Percentiles rank a stretch among this genome's conserved stretches.
These are phyloP conservation scores for Agonopterix subpropinquella DNA, from an alignment of 2,888 invertebrate genomes.

Conservation along the genomic window DNA sequence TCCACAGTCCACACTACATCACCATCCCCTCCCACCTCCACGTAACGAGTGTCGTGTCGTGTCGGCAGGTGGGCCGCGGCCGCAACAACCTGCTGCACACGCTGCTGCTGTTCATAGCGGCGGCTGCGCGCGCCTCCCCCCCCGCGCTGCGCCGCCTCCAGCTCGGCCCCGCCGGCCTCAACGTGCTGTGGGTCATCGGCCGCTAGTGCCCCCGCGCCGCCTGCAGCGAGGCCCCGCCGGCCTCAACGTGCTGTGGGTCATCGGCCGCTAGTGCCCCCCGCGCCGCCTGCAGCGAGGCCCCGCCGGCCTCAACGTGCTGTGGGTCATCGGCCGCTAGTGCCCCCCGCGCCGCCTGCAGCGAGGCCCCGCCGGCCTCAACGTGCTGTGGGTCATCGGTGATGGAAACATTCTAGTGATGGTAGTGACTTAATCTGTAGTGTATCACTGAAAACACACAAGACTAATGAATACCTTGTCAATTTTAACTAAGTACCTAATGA, in stretches of 20 bases:
- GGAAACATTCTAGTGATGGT: too few species aligned
- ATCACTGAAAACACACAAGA: too few species aligned
- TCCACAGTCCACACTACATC: not conserved
- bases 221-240: constrained; percentile 57
- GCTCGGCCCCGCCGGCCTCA: constrained; percentile 74
- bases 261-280: constrained; percentile 73
- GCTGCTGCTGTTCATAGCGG: constrained; percentile 87
- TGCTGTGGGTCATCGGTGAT: too few species aligned
- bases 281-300: constrained; percentile 56
- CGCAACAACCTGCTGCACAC: constrained; percentile 93
- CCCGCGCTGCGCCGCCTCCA: constrained; percentile 43
- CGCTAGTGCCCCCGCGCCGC: constrained; percentile 30
- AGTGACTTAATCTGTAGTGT: too few species aligned
- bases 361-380: too few species aligned
- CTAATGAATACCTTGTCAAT: too few species aligned
- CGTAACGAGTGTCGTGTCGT: not conserved
- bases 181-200: constrained; percentile 88
- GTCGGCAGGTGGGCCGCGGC: constrained; percentile 57
- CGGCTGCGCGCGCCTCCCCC: constrained; percentile 80
- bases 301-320: constrained; percentile 83
- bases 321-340: constrained; percentile 79
- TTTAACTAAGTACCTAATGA: too few species aligned
- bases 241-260: constrained; percentile 88
- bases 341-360: not conserved
- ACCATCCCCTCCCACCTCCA: not conserved